These are phyloP conservation scores for Podabrus alpinus DNA, from an alignment of 2,888 invertebrate species.

Conservation along the genomic window DNA sequence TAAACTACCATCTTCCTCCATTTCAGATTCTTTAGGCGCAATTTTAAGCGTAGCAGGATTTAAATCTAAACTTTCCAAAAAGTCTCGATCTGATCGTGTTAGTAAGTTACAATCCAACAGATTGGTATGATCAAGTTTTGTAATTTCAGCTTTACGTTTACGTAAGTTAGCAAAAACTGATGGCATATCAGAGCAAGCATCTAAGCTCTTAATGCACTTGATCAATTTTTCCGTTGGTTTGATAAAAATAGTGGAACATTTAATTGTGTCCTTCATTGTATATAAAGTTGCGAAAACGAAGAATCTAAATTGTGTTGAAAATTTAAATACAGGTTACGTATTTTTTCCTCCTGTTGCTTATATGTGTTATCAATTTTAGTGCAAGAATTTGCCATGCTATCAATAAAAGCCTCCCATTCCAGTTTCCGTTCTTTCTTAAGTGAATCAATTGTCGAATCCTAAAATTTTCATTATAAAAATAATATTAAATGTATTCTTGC, in stretches of 20 bases:
- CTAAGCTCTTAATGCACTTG: constrained; percentile 60
- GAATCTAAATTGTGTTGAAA: constrained; percentile 57
- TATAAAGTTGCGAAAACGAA: constrained; percentile 1
- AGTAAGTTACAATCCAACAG: constrained; percentile 35
- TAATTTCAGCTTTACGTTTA: constrained; percentile 27
- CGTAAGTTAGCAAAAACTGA: constrained; percentile 2
- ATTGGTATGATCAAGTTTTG: not conserved
- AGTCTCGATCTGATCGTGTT: constrained; percentile 43
- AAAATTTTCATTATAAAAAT: constrained; percentile 32
- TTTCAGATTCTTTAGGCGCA: not conserved
- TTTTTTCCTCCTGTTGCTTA: constrained; percentile 77
- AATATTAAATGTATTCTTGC: not conserved
- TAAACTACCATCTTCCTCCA: constrained; percentile 38
- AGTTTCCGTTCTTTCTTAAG: constrained; percentile 59
- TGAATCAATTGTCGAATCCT: constrained; percentile 58
- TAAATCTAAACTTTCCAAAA: constrained; percentile 41
- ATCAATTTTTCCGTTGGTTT: constrained; percentile 65
- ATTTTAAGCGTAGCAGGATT: constrained; percentile 9
- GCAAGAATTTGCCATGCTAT: constrained; percentile 77
- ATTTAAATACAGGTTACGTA: constrained; percentile 74
- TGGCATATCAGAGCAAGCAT: constrained; percentile 59
- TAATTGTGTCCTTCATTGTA: constrained; percentile 62
- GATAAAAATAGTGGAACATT: constrained; percentile 66
- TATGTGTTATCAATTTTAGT: constrained; percentile 76
- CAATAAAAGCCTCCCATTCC: constrained; percentile 77